These are phyloP conservation scores for Lepisosteus oculatus DNA, from an alignment of 2,113 vertebrate species.

Conservation along the genomic window DNA sequence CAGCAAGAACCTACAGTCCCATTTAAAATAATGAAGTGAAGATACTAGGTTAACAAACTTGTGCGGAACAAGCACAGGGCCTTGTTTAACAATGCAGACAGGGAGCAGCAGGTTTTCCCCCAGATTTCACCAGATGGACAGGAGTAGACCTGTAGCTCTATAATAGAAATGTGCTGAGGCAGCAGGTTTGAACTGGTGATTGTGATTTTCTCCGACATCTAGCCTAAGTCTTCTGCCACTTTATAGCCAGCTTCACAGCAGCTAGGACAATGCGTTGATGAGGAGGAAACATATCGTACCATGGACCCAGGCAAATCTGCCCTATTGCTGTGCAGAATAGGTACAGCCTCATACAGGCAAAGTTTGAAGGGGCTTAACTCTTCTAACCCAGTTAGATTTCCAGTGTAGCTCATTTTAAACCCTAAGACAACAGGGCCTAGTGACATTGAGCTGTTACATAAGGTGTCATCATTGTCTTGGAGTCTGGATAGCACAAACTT, in stretches of 20 bases:
- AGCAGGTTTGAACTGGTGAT: constrained; percentile 54
- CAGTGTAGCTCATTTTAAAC: neutral
- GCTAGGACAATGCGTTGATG: constrained; percentile 43
- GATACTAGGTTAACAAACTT: constrained; percentile 16
- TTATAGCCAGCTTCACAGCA: constrained; percentile 47
- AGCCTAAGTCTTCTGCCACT: constrained; percentile 61
- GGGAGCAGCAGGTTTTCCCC: constrained; percentile 57
- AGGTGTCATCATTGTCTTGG: neutral
- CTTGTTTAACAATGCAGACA: constrained; percentile 52
- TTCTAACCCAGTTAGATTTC: no score
- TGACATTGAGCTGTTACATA: neutral
- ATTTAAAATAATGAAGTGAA: constrained; percentile 16
- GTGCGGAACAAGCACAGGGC: constrained; percentile 52
- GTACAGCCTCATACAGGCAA: no score
- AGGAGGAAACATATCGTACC: neutral
- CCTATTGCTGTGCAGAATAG: no score
- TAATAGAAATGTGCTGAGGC: constrained; percentile 56
- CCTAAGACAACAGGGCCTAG: neutral
- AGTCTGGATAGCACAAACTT: neutral
- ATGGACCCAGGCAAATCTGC: no score
- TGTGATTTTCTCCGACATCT: constrained; percentile 60
- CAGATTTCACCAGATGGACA: constrained; percentile 59
- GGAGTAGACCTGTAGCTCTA: constrained; percentile 45
- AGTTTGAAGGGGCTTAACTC: no score
- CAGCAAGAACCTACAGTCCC: neutral